phyloP scores from a whole-genome alignment of 2,888 invertebrate genomes.

The Apocheima hispidaria region DNA sequence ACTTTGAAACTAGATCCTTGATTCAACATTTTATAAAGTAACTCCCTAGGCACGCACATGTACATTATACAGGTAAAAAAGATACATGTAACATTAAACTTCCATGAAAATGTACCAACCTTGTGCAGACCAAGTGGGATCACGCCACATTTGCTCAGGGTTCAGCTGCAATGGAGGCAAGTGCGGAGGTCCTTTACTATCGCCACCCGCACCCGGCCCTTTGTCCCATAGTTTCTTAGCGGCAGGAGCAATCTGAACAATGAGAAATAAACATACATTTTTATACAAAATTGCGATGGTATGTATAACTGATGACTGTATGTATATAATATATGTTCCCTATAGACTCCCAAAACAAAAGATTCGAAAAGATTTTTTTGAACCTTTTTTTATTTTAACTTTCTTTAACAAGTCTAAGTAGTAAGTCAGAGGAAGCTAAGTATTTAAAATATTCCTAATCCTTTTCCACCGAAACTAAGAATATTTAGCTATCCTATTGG shows the following conservation, averaged over 20 bases:
- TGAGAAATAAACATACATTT: constrained; percentile 28
- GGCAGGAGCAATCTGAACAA: constrained; percentile 94
- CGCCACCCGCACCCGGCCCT: constrained; percentile 89
- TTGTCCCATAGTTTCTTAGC: constrained; percentile 97
- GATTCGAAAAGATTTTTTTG: no score
- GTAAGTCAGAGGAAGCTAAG: no score
- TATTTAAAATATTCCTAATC: no score
- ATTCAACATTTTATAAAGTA: neutral
- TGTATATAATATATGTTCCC: no score
- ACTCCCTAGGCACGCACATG: neutral
- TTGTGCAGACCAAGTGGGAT: constrained; percentile 97
- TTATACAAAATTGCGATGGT: neutral
- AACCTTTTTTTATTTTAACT: no score
- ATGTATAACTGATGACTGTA: no score
- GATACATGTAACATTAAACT: neutral
- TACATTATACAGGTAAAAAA: neutral
- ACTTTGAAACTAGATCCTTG: neutral
- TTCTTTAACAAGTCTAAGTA: no score
- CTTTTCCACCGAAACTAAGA: no score
- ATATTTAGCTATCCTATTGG: no score
- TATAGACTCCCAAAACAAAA: no score
- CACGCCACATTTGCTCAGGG: constrained; percentile 94
- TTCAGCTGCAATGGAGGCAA: constrained; percentile 90
- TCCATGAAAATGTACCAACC: constrained; percentile 72
- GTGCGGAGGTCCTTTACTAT: constrained; percentile 91